Evolutionary conservation across 2,797 vertebrate species (phyloP), one percentile per base, ranked within the genome.

Genomic region (Gymnodraco acuticeps): DNA sequence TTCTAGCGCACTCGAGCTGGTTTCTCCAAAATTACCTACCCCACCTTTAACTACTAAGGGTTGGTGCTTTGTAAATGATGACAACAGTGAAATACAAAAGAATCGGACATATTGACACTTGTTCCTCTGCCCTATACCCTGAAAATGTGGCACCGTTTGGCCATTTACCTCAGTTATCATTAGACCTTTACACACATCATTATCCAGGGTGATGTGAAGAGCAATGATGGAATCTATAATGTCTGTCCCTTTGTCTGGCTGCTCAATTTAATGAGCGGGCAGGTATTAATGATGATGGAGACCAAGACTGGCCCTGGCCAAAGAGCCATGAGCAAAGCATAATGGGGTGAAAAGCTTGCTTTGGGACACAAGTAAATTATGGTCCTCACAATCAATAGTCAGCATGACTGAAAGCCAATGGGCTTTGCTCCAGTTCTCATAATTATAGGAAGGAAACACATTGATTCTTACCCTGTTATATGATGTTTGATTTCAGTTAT

Each of bases 211-310:
- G 75, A 83, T 75, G 64, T 66, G 77, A 80, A 63, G 80, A 81
- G 69, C 73, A 81, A 76, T 77, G 80, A 81, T 74, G 59, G 76
- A 88, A 90, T 92, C 87, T 62, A 83, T 93, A 90, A 90, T 91
- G 64, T 64, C 50, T 55, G 70, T 73, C 66, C 82, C 82, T 89
- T 92, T 86, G 89, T 93, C 84, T 90, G 81, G 85, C 78, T 82
- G 73, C 88, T 74, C 82, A 71, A 42, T 72, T 60, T 87, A 92
- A 92, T 86, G 88, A 90, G 71, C 58, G 73, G 83, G 83, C 87
- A 92, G 91, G 90, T 91, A 87, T 92, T 95, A 93, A 92, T 94
- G 92, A 92, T 94, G 92, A 94, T 91, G 83, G 89, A 93, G 83
- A 85, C 89, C 42, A 70, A 64, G 77, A 77, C 78, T 52, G 65